Conservation (phyloP, 37 sponge, comb jelly and placozoan species). For the Aplysina aerophoba region DNA sequence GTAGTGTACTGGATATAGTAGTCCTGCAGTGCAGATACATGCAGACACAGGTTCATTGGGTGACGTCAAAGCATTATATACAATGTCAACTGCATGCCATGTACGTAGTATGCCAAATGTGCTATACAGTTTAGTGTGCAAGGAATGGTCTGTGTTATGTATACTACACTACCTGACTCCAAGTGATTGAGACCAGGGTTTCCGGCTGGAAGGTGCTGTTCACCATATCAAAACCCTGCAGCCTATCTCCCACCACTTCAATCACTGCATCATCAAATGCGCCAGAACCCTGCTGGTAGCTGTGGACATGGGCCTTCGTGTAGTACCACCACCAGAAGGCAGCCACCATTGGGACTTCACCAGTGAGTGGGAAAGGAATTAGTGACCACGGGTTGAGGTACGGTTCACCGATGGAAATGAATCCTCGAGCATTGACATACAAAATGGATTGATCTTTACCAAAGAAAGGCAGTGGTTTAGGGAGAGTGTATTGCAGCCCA, state of each 20-base stretch:
- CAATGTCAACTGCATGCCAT: too few species aligned
- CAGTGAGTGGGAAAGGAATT: neutral
- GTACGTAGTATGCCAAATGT: too few species aligned
- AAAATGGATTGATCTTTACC: neutral
- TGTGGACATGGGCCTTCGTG: neutral
- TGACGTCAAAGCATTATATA: too few species aligned
- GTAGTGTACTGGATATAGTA: neutral
- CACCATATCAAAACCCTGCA: neutral
- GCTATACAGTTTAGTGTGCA: too few species aligned
- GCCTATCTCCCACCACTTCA: neutral
- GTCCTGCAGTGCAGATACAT: neutral
- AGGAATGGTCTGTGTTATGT: too few species aligned
- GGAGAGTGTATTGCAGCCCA: neutral
- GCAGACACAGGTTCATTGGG: too few species aligned
- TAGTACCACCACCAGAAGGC: constrained; percentile 22
- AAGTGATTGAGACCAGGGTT: neutral
- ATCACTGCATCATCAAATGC: constrained; percentile 8
- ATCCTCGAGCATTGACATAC: neutral
- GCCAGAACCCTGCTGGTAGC: neutral
- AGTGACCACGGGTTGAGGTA: constrained; percentile 6
- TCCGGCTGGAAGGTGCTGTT: constrained; percentile 12
- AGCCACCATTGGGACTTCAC: constrained; percentile 21
- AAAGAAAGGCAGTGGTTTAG: neutral
- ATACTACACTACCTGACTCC: neutral
- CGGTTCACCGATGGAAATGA: neutral